These are phyloP conservation scores for Spodoptera litura DNA, from an alignment of 1,140 invertebrate genomes.

Conservation along the genomic window DNA sequence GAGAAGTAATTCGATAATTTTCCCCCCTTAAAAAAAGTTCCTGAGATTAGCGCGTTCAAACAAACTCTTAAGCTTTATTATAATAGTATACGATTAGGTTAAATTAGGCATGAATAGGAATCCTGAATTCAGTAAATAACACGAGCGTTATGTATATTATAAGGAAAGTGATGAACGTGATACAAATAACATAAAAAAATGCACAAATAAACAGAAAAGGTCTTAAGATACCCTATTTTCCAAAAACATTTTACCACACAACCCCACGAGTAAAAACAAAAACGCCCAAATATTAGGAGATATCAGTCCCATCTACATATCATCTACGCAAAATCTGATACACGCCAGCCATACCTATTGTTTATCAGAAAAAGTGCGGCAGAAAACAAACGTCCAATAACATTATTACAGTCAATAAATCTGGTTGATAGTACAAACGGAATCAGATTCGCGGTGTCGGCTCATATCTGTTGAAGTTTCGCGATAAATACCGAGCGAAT, in stretches of 20 bases:
- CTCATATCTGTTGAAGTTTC: conserved; percentile 82
- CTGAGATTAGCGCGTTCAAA: too few species aligned
- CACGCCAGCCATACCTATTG: conserved; percentile 41
- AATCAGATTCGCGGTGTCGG: conserved; percentile 82
- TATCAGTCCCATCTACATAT: conserved; percentile 33
- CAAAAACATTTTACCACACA: conserved; percentile 22
- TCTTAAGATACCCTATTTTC: too few species aligned
- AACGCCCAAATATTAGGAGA: conserved; percentile 1
- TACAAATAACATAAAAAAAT: too few species aligned
- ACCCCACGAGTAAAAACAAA: conserved; percentile 9
- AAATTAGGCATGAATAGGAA: too few species aligned
- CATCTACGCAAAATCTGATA: conserved; percentile 40
- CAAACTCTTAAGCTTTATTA: too few species aligned
- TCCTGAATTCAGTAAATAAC: too few species aligned
- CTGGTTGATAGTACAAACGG: conserved; percentile 74
- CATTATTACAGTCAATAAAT: conserved; percentile 69
- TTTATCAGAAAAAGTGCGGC: conserved; percentile 39
- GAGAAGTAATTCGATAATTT: too few species aligned
- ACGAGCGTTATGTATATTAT: too few species aligned
- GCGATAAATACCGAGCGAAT: conserved; percentile 81
- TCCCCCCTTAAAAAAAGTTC: too few species aligned
- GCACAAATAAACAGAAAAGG: too few species aligned
- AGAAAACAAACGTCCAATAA: conserved; percentile 41
- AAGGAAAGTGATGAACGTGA: too few species aligned
- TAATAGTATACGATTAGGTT: too few species aligned